A percentile compares a stretch with the other conserved stretches of the same genome.
phyloP scores from a whole-genome alignment of 2,797 vertebrate genomes.

The Diplodus sargus region DNA sequence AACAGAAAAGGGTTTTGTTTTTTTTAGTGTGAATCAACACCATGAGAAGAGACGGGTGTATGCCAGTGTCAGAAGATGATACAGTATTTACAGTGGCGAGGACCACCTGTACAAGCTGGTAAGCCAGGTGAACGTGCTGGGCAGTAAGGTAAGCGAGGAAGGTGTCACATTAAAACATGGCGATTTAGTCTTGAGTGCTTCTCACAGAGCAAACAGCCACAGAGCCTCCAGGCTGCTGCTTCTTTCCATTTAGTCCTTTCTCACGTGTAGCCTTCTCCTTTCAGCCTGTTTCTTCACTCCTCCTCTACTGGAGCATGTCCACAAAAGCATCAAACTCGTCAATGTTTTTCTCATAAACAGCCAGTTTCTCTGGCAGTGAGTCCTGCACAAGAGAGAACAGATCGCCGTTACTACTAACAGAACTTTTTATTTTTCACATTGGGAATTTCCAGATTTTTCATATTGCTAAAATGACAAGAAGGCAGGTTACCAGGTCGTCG shows the following conservation, averaged over 20 bases:
- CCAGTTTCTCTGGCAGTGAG: conserved; percentile 96
- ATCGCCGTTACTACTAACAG: rapidly evolving
- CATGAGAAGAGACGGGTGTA: conserved; percentile 12
- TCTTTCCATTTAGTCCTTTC: conserved; percentile 22
- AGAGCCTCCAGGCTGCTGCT: conserved; percentile 27
- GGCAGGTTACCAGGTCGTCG: conserved; percentile 92
- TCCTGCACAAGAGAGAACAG: conserved; percentile 83
- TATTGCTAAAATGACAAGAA: too few species aligned
- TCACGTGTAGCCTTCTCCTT: conserved; percentile 9
- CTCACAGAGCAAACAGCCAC: conserved; percentile 36
- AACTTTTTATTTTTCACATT: too few species aligned
- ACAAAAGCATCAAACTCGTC: conserved; percentile 99
- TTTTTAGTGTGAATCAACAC: conserved; percentile 20
- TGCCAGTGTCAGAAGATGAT: conserved; percentile 29
- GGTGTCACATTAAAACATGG: conserved; percentile 42
- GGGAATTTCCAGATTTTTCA: too few species aligned
- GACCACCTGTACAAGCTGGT: conserved; percentile 40
- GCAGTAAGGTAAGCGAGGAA: background rate
- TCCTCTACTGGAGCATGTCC: conserved; percentile 94
- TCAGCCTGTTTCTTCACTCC: background rate
- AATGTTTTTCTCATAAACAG: conserved; percentile 97
- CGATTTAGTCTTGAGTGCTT: conserved; percentile 40
- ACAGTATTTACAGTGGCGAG: conserved; percentile 64
- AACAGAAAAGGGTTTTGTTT: conserved; percentile 30
- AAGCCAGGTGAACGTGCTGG: conserved; percentile 1